Evolutionary conservation across 2,113 vertebrate species (phyloP).

Genomic region (Athene noctua): DNA sequence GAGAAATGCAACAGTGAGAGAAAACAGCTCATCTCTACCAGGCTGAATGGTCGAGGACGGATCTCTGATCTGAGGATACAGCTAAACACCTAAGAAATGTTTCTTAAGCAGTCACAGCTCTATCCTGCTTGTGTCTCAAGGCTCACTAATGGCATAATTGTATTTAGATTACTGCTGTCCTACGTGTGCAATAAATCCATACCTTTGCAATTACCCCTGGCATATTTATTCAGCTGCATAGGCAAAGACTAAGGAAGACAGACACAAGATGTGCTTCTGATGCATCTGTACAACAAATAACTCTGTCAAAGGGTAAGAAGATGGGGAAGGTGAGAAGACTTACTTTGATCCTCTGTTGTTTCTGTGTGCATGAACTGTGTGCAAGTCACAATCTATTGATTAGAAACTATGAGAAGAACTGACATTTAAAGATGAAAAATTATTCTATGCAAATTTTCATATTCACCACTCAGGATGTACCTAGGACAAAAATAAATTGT

Average conservation of each 20-base stretch:
- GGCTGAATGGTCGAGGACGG: not conserved
- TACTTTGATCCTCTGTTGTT: not conserved
- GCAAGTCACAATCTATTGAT: not conserved
- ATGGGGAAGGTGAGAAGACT: not conserved
- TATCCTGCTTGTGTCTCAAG: not conserved
- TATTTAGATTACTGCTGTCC: not conserved
- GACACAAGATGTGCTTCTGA: not conserved
- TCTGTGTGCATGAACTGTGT: accelerated
- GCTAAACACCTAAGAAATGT: not conserved
- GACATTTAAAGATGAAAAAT: slow-evolving; percentile 5
- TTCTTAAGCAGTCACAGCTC: not conserved
- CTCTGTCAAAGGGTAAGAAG: not conserved
- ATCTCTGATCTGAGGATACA: not conserved
- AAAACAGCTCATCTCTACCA: not conserved
- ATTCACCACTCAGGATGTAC: not conserved
- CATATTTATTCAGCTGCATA: not conserved
- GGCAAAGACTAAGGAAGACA: not conserved
- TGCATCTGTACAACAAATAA: not conserved
- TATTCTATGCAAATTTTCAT: not conserved
- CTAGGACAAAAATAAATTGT: slow-evolving; percentile 10
- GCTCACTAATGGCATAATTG: not conserved
- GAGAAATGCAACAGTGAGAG: not conserved
- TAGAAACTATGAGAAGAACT: not conserved
- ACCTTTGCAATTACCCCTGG: not conserved
- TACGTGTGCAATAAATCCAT: not conserved